phyloP scores from a whole-genome alignment of 2,797 vertebrate species.

The Pantherophis alleghaniensis region DNA sequence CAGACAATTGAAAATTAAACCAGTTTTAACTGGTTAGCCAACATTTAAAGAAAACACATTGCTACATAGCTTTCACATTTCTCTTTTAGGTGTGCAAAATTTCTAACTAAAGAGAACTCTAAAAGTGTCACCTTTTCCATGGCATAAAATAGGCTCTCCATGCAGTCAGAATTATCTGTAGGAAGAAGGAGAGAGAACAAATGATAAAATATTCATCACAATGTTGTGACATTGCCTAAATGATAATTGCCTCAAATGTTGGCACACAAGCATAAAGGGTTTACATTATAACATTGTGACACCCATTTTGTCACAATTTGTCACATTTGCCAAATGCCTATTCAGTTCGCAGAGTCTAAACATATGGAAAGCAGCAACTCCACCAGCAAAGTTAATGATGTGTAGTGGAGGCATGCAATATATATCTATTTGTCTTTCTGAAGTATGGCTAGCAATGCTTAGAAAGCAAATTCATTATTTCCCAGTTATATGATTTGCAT shows the following conservation, averaged over 20 bases:
- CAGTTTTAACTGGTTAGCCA: neutral
- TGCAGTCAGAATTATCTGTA: neutral
- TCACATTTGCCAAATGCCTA: neutral
- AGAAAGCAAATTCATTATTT: neutral
- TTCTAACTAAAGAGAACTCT: neutral
- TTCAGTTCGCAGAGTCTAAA: neutral
- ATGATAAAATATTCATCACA: neutral
- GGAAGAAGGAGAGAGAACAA: neutral
- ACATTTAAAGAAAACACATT: neutral
- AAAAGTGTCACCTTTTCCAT: neutral
- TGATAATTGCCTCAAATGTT: neutral
- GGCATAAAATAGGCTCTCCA: neutral
- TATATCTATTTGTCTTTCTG: neutral
- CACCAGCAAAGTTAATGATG: neutral
- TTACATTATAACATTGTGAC: neutral
- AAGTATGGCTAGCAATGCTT: neutral
- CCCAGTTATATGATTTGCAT: neutral
- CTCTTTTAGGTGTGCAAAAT: too few species aligned
- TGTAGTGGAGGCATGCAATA: neutral
- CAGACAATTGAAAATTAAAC: neutral
- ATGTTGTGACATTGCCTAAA: neutral
- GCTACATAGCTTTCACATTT: neutral
- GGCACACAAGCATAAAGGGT: neutral
- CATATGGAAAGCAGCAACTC: neutral
- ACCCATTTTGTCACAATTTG: neutral